phyloP scores from a whole-genome alignment of 1,140 invertebrate genomes.

The Euura saliciscinereae region DNA sequence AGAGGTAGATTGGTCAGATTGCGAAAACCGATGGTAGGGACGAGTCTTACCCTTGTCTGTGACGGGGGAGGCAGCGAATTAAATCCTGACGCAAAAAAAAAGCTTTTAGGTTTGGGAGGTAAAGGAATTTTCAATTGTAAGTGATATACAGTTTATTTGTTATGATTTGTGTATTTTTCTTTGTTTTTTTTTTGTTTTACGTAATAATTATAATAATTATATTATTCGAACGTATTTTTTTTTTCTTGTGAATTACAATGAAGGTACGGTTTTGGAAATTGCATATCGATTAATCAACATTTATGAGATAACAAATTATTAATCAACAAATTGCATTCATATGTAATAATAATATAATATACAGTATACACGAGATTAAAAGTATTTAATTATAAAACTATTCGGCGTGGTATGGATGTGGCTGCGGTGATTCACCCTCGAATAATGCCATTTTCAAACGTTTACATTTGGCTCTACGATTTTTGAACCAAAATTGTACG shows the following conservation, averaged over 20 bases:
- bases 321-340: constrained; percentile 1
- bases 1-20: no score
- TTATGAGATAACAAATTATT: constrained; percentile 7
- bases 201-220: constrained; percentile 6
- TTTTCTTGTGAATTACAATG: background rate
- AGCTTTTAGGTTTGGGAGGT: no score
- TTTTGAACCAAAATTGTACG: constrained; percentile 97
- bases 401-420: constrained; percentile 57
- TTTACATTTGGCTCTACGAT: constrained; percentile 95
- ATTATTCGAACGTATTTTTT: background rate
- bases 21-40: no score
- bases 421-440: constrained; percentile 66
- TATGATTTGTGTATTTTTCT: background rate
- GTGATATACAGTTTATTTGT: background rate
- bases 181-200: background rate
- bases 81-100: no score
- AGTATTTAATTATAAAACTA: constrained; percentile 31
- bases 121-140: background rate
- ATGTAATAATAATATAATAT: background rate
- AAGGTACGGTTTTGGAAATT: background rate
- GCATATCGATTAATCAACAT: constrained; percentile 12
- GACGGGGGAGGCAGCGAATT: no score
- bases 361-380: constrained; percentile 3
- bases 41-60: no score
- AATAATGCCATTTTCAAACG: constrained; percentile 87